A percentile compares a stretch with the other conserved stretches of the same genome.
Conservation (phyloP, 1,140 invertebrate genomes). For the Lucilia sericata region DNA sequence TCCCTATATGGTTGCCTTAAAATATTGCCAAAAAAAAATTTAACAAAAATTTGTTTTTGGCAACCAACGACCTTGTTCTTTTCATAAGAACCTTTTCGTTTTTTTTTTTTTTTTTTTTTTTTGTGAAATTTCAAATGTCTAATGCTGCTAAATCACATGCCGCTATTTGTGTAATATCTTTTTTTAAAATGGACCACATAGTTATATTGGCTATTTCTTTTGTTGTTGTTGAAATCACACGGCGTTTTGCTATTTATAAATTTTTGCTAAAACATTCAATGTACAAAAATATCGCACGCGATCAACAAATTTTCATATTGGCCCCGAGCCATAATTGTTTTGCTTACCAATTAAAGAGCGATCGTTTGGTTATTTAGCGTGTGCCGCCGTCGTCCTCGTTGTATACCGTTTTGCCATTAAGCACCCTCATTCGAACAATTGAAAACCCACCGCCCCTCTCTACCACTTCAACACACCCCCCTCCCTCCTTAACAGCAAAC, state of each 20-base stretch:
- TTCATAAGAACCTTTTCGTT: constrained; percentile 33
- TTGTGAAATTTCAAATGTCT: neutral
- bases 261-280: constrained; percentile 6
- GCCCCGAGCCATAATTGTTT: constrained; percentile 61
- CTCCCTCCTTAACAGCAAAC: neutral
- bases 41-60: neutral
- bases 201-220: neutral
- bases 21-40: constrained; percentile 28
- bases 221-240: neutral
- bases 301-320: constrained; percentile 49
- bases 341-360: constrained; percentile 59
- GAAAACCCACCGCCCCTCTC: neutral
- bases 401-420: constrained; percentile 3
- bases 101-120: too few relatives aligned
- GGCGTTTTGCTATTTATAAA: constrained; percentile 17
- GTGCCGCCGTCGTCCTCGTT: constrained; percentile 35
- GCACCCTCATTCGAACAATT: neutral
- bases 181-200: too few relatives aligned
- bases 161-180: neutral
- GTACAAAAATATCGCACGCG: constrained; percentile 48
- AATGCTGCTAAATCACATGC: neutral
- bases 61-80: constrained; percentile 25
- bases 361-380: constrained; percentile 37
- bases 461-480: neutral
- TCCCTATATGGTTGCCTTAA: constrained; percentile 38